phyloP scores from a whole-genome alignment of 2,888 invertebrate species.

The Erebia epiphron region DNA sequence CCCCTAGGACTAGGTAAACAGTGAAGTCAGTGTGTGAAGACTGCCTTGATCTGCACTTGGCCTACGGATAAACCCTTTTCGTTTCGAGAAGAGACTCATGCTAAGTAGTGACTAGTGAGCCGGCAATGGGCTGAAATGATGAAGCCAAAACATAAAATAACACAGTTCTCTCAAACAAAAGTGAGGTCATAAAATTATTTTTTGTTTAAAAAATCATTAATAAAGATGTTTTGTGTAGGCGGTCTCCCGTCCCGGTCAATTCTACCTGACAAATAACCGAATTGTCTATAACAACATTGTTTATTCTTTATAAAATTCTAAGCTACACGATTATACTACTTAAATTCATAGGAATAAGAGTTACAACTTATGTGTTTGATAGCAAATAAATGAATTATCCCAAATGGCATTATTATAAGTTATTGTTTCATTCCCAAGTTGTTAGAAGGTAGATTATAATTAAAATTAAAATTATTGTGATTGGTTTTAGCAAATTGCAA shows the following conservation, averaged over 20 bases:
- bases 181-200: neutral
- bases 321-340: constrained; percentile 23
- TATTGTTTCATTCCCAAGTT: constrained; percentile 47
- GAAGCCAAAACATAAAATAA: neutral
- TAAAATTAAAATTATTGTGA: constrained; percentile 79
- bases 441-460: constrained; percentile 60
- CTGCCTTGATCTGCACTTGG: too few relatives aligned
- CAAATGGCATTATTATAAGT: constrained; percentile 42
- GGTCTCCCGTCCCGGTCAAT: constrained; percentile 58
- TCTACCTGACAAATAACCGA: constrained; percentile 71
- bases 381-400: constrained; percentile 17
- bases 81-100: too few relatives aligned
- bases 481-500: constrained; percentile 80
- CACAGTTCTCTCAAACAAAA: neutral
- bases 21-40: too few relatives aligned
- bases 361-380: neutral
- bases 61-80: too few relatives aligned
- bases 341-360: constrained; percentile 10
- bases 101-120: too few relatives aligned
- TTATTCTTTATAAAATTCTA: neutral
- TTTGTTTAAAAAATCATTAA: constrained; percentile 42
- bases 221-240: constrained; percentile 56
- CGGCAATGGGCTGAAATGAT: too few relatives aligned
- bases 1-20: too few relatives aligned
- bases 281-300: constrained; percentile 48